Percentiles rank a stretch among this genome's conserved stretches.
phyloP scores from a whole-genome alignment of 2,888 invertebrate genomes.

The Lutraria lutraria region DNA sequence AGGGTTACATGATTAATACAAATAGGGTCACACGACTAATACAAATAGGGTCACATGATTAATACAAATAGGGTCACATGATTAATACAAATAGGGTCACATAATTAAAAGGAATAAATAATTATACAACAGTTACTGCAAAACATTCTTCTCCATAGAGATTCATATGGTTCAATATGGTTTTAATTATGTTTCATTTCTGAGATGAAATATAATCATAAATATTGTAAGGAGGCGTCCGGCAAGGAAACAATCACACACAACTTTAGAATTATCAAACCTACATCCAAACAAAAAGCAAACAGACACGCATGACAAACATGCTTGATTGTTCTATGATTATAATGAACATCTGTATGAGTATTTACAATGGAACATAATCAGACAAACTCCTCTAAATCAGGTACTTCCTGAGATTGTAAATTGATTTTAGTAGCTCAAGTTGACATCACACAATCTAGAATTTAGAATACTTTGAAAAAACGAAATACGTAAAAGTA shows the following conservation, averaged over 20 bases:
- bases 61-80: too few species aligned
- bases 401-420: not conserved
- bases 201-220: not conserved
- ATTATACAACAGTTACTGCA: too few species aligned
- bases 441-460: not conserved
- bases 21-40: too few species aligned
- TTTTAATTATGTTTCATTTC: not conserved
- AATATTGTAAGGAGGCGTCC: not conserved
- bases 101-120: too few species aligned
- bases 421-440: not conserved
- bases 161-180: not conserved
- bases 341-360: not conserved
- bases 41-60: too few species aligned
- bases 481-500: too few species aligned
- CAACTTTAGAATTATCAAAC: not conserved
- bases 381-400: not conserved
- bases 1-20: too few species aligned
- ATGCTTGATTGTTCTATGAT: not conserved
- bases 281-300: not conserved
- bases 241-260: not conserved
- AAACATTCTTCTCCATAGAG: not conserved
- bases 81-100: too few species aligned
- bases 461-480: too few species aligned
- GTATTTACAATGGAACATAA: not conserved
- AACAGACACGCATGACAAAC: not conserved